Conservation (phyloP, 1,140 invertebrate genomes). For the Portunus trituberculatus region DNA sequence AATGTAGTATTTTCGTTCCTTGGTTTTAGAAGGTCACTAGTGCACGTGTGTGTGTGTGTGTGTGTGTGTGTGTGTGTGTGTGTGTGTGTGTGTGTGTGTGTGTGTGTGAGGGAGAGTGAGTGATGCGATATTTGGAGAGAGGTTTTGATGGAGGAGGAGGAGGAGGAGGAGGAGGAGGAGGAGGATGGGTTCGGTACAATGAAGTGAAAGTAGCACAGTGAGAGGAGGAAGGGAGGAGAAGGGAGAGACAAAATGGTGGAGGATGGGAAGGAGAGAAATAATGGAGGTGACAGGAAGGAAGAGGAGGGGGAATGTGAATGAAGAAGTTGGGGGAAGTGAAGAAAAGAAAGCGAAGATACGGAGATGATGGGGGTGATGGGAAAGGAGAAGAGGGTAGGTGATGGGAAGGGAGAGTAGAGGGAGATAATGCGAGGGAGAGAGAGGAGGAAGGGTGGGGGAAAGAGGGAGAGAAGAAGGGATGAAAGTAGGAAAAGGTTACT, state of each 20-base stretch:
- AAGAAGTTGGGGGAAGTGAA: background rate
- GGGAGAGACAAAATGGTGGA: background rate
- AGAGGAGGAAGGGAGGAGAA: background rate
- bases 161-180: background rate
- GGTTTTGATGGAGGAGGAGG: background rate
- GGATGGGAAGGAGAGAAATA: background rate
- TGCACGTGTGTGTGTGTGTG: conserved; percentile 17
- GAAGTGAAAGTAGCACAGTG: background rate
- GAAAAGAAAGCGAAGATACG: background rate
- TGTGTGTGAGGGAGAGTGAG: background rate
- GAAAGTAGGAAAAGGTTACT: background rate
- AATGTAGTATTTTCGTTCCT: background rate
- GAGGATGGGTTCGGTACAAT: background rate
- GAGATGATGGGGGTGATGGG: background rate
- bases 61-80: conserved; percentile 48
- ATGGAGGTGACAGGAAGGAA: background rate
- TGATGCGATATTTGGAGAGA: background rate
- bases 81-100: conserved; percentile 56
- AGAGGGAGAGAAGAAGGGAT: background rate
- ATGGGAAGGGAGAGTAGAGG: background rate
- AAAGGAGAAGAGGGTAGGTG: background rate
- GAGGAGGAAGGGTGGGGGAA: background rate
- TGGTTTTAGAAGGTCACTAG: background rate
- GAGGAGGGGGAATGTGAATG: background rate
- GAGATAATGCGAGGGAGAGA: background rate